A percentile compares a stretch with the other conserved stretches of the same genome.
Conservation (phyloP, 2,113 vertebrate genomes). For the Syrmaticus mikado region DNA sequence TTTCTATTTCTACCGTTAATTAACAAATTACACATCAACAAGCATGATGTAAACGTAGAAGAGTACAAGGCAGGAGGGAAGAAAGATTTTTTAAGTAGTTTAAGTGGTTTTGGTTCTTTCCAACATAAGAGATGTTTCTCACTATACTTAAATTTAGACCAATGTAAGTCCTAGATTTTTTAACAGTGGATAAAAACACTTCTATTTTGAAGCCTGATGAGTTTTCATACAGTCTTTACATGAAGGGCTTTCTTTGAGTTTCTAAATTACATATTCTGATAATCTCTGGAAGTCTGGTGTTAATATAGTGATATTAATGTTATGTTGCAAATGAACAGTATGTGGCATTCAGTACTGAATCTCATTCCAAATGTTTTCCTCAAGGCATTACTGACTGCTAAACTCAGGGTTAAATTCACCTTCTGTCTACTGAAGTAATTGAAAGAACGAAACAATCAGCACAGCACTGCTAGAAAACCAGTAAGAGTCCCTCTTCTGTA, state of each 20-base stretch:
- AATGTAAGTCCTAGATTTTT: not conserved
- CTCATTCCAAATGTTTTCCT: not conserved
- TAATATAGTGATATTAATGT: not conserved
- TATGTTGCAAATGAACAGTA: not conserved
- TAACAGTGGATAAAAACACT: not conserved
- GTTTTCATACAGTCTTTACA: not conserved
- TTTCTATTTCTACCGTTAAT: no score
- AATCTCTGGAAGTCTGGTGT: not conserved
- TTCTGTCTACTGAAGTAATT: not conserved
- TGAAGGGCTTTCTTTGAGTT: not conserved
- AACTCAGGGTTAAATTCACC: not conserved
- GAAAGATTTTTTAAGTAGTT: not conserved
- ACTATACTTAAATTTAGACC: not conserved
- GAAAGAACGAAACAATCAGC: not conserved
- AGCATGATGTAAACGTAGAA: not conserved
- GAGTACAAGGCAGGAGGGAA: rapidly evolving
- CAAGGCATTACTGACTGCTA: not conserved
- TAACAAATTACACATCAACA: not conserved
- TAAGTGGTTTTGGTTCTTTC: not conserved
- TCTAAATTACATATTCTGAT: rapidly evolving
- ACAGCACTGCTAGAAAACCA: not conserved
- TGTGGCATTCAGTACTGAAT: not conserved
- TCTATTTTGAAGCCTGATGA: not conserved
- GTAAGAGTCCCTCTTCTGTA: not conserved
- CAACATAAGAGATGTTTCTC: not conserved